Percentiles rank a stretch among this genome's conserved stretches.
Conservation (phyloP, 2,113 vertebrate species). For the Mystacornis crossleyi region DNA sequence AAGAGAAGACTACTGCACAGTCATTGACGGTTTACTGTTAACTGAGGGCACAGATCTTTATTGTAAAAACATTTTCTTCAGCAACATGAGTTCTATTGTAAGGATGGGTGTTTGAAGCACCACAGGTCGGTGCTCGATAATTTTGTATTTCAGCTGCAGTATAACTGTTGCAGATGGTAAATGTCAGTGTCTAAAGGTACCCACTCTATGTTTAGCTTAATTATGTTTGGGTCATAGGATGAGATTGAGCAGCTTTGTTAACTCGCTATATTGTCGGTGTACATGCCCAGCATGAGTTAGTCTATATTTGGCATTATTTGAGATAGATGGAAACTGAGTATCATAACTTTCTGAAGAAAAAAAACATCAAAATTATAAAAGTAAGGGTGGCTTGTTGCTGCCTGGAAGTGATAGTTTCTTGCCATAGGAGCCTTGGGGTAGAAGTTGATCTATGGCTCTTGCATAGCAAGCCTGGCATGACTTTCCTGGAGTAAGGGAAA, state of each 20-base stretch:
- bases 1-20: neutral
- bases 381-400: neutral
- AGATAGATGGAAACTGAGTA: neutral
- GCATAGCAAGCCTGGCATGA: neutral
- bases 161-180: neutral
- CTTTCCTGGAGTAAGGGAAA: neutral
- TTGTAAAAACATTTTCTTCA: neutral
- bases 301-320: neutral
- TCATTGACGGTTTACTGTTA: neutral
- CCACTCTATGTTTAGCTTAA: neutral
- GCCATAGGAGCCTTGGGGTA: neutral
- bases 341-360: neutral
- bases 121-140: neutral
- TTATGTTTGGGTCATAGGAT: neutral
- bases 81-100: neutral
- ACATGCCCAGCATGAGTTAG: neutral
- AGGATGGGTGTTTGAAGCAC: neutral
- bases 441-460: neutral
- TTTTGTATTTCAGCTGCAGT: conserved; percentile 11
- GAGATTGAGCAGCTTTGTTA: conserved; percentile 11
- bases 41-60: conserved; percentile 28
- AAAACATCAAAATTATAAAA: neutral
- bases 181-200: conserved; percentile 28
- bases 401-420: neutral
- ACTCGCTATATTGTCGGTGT: neutral